Evolutionary conservation across 2,113 vertebrate genomes (phyloP).

Genomic region (Oostethus manadensis): DNA sequence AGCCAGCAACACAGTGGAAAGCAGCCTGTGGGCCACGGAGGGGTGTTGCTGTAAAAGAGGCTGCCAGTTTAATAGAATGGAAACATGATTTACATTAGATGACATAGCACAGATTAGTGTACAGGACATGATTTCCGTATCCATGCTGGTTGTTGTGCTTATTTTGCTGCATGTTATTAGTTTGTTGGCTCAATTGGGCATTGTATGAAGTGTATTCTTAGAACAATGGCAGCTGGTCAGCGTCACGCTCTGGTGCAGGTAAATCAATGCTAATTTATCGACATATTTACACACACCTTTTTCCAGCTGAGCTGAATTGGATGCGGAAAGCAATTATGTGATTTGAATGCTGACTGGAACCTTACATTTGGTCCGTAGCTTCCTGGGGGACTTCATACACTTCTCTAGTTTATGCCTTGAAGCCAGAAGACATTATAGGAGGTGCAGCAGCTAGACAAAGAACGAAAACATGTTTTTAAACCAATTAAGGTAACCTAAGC

Average conservation of each 20-base stretch:
- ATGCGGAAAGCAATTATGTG: slow-evolving; percentile 26
- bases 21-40: slow-evolving; percentile 1
- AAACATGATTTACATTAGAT: background rate
- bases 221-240: slow-evolving; percentile 25
- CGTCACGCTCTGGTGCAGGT: slow-evolving; percentile 28
- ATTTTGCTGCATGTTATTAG: slow-evolving; percentile 1
- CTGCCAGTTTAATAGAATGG: slow-evolving; percentile 22
- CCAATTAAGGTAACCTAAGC: too few relatives aligned
- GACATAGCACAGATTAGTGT: too few relatives aligned
- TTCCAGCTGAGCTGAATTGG: slow-evolving; percentile 2
- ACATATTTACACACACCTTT: slow-evolving; percentile 25
- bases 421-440: too few relatives aligned
- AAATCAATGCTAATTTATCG: slow-evolving; percentile 65
- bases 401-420: too few relatives aligned
- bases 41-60: slow-evolving; percentile 30
- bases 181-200: slow-evolving; percentile 1
- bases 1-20: slow-evolving; percentile 1
- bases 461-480: too few relatives aligned
- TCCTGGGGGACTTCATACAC: too few relatives aligned
- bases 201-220: slow-evolving; percentile 27
- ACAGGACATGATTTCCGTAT: too few relatives aligned
- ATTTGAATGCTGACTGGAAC: slow-evolving; percentile 7
- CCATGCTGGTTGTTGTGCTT: background rate
- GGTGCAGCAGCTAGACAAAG: too few relatives aligned
- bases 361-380: too few relatives aligned